Percentiles rank a stretch among this genome's conserved stretches.
phyloP scores from a whole-genome alignment of 2,113 vertebrate species.

The Hyperopisus bebe region DNA sequence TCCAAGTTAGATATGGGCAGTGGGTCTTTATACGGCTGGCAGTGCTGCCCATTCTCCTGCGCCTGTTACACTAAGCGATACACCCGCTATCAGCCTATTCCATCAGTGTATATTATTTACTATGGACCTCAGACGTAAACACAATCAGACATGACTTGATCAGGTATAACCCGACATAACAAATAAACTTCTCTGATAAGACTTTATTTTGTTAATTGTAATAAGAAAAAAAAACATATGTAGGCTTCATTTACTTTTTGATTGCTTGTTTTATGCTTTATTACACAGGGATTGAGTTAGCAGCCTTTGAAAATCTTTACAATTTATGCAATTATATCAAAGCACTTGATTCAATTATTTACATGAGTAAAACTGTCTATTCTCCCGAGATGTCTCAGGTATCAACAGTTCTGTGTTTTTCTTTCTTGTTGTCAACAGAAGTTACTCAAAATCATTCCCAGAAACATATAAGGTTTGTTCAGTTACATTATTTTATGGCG shows the following conservation, averaged over 20 bases:
- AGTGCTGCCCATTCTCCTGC: background rate
- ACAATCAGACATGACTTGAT: background rate
- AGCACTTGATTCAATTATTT: background rate
- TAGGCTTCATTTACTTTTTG: conserved; percentile 32
- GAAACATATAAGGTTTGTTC: background rate
- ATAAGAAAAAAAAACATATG: conserved; percentile 27
- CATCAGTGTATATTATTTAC: background rate
- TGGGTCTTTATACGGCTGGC: background rate
- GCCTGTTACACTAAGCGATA: background rate
- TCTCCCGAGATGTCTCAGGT: background rate
- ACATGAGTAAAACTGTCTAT: background rate
- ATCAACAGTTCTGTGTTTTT: background rate
- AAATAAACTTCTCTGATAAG: conserved; percentile 17
- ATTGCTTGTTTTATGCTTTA: conserved; percentile 33
- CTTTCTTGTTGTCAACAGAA: background rate
- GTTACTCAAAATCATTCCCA: background rate
- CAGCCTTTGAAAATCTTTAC: background rate
- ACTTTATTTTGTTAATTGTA: conserved; percentile 26
- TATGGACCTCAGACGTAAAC: background rate
- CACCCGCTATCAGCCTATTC: background rate
- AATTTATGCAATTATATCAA: background rate
- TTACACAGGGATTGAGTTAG: conserved; percentile 1
- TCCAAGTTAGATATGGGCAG: background rate
- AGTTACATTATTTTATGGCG: background rate
- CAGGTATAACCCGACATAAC: background rate